These are phyloP conservation scores for Anarrhichthys ocellatus DNA, from an alignment of 2,113 vertebrate genomes.

Conservation along the genomic window DNA sequence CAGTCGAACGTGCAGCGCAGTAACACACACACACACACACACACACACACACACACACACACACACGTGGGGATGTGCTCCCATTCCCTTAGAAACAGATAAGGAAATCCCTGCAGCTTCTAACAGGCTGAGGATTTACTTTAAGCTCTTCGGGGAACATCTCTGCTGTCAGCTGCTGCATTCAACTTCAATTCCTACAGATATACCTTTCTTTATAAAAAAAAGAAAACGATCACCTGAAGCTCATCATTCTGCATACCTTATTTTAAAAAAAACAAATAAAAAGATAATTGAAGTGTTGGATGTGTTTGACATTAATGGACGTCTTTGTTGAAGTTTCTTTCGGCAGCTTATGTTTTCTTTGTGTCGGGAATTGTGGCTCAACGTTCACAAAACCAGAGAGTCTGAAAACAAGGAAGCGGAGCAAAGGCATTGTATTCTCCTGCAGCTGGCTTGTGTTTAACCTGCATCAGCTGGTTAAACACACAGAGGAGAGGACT, in stretches of 20 bases:
- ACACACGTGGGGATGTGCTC: constrained; percentile 13
- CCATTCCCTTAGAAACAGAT: constrained; percentile 31
- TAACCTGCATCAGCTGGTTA: neutral
- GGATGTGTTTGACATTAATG: neutral
- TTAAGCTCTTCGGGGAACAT: constrained; percentile 33
- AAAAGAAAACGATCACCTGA: neutral
- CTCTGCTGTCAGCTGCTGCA: constrained; percentile 11
- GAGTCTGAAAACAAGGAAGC: neutral
- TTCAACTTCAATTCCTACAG: constrained; percentile 21
- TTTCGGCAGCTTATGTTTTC: neutral
- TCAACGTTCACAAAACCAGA: neutral
- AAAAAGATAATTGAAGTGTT: neutral
- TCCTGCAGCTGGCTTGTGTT: neutral
- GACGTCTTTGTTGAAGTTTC: neutral
- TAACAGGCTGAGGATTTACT: constrained; percentile 32
- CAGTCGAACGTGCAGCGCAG: neutral
- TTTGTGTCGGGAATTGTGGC: neutral
- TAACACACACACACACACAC: constrained; percentile 1
- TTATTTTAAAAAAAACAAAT: neutral
- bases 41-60: neutral
- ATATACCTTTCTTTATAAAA: neutral
- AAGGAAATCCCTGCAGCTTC: constrained; percentile 47
- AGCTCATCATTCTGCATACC: neutral
- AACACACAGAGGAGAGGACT: neutral
- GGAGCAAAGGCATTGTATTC: neutral